Conservation (phyloP, 2,797 vertebrate genomes). For the Hippoglossus hippoglossus region DNA sequence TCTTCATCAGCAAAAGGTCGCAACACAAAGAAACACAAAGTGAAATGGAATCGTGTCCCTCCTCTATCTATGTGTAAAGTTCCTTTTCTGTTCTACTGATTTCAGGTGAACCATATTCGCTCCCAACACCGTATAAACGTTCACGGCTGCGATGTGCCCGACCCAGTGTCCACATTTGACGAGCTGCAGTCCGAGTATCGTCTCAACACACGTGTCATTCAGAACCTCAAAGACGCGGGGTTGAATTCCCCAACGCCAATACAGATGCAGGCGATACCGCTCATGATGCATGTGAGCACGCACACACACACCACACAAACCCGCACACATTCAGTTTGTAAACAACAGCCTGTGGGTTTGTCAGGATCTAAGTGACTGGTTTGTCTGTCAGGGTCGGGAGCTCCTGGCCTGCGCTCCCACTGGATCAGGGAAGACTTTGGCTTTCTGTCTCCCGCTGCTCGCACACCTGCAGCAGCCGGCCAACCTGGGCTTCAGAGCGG, state of each 20-base stretch:
- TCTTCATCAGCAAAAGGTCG: slow-evolving; percentile 92
- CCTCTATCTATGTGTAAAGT: neutral
- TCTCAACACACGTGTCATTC: slow-evolving; percentile 86
- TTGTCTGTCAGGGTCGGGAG: slow-evolving; percentile 86
- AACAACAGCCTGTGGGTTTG: accelerated
- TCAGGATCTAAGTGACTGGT: neutral
- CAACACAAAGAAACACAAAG: neutral
- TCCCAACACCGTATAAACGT: slow-evolving; percentile 90
- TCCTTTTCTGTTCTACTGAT: neutral
- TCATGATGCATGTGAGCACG: slow-evolving; percentile 93
- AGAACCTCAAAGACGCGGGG: slow-evolving; percentile 89
- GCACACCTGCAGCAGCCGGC: slow-evolving; percentile 90
- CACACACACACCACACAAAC: too few species aligned
- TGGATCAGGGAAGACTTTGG: slow-evolving; percentile 96
- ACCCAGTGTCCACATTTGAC: slow-evolving; percentile 90
- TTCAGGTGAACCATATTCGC: slow-evolving; percentile 89
- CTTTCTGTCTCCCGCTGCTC: slow-evolving; percentile 93
- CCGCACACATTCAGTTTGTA: neutral
- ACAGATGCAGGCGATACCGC: slow-evolving; percentile 96
- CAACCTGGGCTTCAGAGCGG: slow-evolving; percentile 94
- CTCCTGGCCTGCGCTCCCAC: slow-evolving; percentile 95
- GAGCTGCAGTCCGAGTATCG: slow-evolving; percentile 91
- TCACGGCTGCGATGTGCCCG: slow-evolving; percentile 92
- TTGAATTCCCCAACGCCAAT: slow-evolving; percentile 90
- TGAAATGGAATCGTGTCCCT: too few species aligned